Conservation (phyloP, 2,888 invertebrate species). For the Xanthia togata region DNA sequence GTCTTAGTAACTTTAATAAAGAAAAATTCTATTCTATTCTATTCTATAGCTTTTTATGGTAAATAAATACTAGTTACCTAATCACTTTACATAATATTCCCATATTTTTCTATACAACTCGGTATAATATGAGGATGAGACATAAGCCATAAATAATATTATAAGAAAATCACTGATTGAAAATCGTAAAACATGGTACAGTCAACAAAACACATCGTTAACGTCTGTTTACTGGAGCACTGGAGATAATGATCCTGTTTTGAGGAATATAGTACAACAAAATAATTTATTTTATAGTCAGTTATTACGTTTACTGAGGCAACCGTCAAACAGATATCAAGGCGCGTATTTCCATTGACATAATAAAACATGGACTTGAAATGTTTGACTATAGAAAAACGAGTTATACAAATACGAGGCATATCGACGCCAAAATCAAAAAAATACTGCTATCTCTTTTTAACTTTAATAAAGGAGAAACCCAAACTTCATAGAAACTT, state of each 20-base stretch:
- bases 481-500: no score
- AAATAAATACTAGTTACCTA: neutral
- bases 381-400: no score
- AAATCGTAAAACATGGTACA: neutral
- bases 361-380: no score
- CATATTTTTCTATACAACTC: neutral
- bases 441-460: no score
- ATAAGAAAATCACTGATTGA: neutral
- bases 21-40: no score
- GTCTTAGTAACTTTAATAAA: no score
- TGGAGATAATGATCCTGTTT: neutral
- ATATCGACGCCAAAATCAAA: no score
- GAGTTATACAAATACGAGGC: no score
- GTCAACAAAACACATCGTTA: conserved; percentile 16
- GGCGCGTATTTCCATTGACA: conserved; percentile 16
- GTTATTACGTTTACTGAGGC: conserved; percentile 9
- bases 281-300: conserved; percentile 2
- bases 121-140: neutral
- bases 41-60: neutral
- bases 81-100: neutral
- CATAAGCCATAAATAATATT: neutral
- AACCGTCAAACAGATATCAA: conserved; percentile 20
- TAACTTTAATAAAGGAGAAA: no score
- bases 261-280: neutral
- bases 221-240: neutral